Evolutionary conservation across 2,113 vertebrate species (phyloP), one percentile per base, ranked within the genome.

Genomic region (Elephas maximus): DNA sequence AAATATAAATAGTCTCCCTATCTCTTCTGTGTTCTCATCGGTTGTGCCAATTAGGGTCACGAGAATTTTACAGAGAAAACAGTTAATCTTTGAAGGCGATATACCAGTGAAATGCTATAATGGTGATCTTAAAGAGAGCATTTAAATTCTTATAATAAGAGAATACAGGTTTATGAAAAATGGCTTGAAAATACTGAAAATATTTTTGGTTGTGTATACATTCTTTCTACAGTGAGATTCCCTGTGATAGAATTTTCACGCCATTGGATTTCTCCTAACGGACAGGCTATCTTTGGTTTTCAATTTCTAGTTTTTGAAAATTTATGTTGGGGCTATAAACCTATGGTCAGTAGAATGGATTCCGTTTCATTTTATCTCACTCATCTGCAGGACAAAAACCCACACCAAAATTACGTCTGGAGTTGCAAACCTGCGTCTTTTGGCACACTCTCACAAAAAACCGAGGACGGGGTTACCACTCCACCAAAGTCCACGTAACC

Each of bases 41-140:
- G 41, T 48, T 93, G 18, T 76, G 18, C 57, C 48, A 63, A n/a
- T n/a, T 41, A 93, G 67, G 51, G 81, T 57, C 62, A 65, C 67
- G 48, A 94, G 45, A 83, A 83, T 74, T 92, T 94, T 69, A 85
- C 15, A 91, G 77, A 90, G 24, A 83, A 94, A 93, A 92, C 0
- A 67, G 8, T 37, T 65, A 53, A 78, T 67, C 79, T 95, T 93
- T 92, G 53, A 92, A 83, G n/a, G 65, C 63, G 41, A 92, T 48
- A 94, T 11, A 69, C 5, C 23, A 81, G 83, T 3, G 45, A 30
- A 67, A 87, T n/a, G 41, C 12, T 91, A 44, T 57, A 18, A 88
- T 51, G 48, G 24, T 78, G 53, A 77, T 21, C 37, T 89, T 89
- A 73, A 91, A 77, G 12, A 41, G 45, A 80, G 26, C 76, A 30